These are phyloP conservation scores for Euschistus heros DNA, from an alignment of 1,140 invertebrate species.

Conservation along the genomic window DNA sequence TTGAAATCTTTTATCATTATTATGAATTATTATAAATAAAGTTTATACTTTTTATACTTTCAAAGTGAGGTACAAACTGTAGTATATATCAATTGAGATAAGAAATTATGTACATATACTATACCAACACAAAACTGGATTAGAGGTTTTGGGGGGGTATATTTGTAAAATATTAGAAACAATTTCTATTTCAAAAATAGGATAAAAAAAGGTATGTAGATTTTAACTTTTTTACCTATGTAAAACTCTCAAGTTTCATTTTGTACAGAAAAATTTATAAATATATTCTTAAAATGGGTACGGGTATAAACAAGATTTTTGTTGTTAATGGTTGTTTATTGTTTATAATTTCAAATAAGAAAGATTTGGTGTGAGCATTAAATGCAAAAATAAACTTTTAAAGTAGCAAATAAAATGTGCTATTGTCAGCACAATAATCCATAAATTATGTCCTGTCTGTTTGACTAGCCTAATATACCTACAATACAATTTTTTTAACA, in stretches of 20 bases:
- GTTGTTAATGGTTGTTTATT: not conserved
- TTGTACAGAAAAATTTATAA: conserved; percentile 17
- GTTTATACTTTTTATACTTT: conserved; percentile 18
- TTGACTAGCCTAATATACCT: not conserved
- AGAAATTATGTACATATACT: not conserved
- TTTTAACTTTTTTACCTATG: conserved; percentile 15
- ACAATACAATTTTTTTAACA: conserved; percentile 4
- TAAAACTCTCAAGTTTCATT: conserved; percentile 9
- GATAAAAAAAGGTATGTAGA: not conserved
- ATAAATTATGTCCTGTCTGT: not conserved
- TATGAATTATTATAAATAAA: conserved; percentile 14
- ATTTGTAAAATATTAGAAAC: conserved; percentile 12
- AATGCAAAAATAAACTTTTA: not conserved
- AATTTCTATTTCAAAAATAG: conserved; percentile 3
- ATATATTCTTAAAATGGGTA: conserved; percentile 16
- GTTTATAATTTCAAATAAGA: not conserved
- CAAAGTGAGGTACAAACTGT: conserved; percentile 9
- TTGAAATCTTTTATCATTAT: conserved; percentile 8
- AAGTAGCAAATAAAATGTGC: conserved; percentile 1
- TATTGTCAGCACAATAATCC: conserved; percentile 3
- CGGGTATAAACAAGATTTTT: conserved; percentile 9
- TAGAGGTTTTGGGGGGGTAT: not conserved
- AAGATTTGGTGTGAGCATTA: not conserved
- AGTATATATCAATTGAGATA: conserved; percentile 3
- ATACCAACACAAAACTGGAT: not conserved